Conservation (phyloP, 2,888 invertebrate genomes). For the Hanleya hanleyi region DNA sequence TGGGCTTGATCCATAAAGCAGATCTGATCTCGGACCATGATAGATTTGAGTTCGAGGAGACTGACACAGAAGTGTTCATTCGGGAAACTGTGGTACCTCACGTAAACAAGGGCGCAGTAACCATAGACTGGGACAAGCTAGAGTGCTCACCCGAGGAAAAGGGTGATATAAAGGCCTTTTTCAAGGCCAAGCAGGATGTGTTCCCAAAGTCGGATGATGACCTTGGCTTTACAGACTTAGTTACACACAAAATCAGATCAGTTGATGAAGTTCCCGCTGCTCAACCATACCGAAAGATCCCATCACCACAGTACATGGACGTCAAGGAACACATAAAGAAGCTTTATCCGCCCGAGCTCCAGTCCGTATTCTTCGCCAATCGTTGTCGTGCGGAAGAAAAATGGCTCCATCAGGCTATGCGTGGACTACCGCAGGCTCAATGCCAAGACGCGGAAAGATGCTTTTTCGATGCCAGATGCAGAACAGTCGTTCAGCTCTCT, state of each 20-base stretch:
- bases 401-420: conserved; percentile 28
- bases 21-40: no score
- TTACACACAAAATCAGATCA: not conserved
- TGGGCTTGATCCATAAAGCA: no score
- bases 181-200: conserved; percentile 4
- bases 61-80: no score
- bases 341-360: conserved; percentile 29
- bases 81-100: no score
- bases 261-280: conserved; percentile 9
- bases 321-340: conserved; percentile 21
- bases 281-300: no score
- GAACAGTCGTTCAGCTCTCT: conserved; percentile 37
- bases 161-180: no score
- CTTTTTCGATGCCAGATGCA: conserved; percentile 10
- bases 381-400: conserved; percentile 36
- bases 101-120: no score
- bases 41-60: no score
- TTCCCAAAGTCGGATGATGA: conserved; percentile 11
- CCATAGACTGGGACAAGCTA: no score
- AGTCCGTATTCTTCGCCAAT: conserved; percentile 40
- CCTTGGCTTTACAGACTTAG: no score
- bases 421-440: conserved; percentile 37
- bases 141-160: no score
- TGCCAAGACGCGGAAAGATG: conserved; percentile 30
- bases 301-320: no score